Conservation (phyloP, 2,113 vertebrate species). For the Hydropotes inermis region DNA sequence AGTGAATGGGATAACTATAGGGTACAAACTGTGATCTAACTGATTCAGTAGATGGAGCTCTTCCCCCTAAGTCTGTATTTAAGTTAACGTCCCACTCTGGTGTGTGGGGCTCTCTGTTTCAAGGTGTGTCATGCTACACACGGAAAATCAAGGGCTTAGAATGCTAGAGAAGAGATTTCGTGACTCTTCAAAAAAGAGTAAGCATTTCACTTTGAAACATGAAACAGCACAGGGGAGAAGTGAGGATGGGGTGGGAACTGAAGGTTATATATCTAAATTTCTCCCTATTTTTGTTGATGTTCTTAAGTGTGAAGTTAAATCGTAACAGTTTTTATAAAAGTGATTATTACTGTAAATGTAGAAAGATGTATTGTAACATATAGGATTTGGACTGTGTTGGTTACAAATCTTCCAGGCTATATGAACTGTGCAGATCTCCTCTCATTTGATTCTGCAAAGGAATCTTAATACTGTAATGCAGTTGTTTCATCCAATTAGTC, state of each 20-base stretch:
- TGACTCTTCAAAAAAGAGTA: slow-evolving; percentile 40
- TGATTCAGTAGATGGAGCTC: slow-evolving; percentile 77
- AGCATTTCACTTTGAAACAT: not conserved
- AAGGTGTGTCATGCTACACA: slow-evolving; percentile 61
- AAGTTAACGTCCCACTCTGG: slow-evolving; percentile 58
- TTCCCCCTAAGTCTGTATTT: slow-evolving; percentile 71
- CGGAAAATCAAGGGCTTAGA: not conserved
- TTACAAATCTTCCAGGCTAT: slow-evolving; percentile 74
- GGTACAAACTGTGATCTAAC: slow-evolving; percentile 62
- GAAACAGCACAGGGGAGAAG: not conserved
- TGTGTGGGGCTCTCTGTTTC: slow-evolving; percentile 43
- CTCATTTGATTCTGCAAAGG: slow-evolving; percentile 55
- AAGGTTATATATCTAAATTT: slow-evolving; percentile 15
- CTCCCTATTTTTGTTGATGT: slow-evolving; percentile 10
- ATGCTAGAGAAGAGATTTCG: slow-evolving; percentile 25
- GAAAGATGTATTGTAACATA: not conserved
- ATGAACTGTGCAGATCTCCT: slow-evolving; percentile 69
- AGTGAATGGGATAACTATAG: slow-evolving; percentile 66
- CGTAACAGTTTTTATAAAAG: not conserved
- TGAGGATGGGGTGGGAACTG: not conserved
- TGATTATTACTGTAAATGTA: not conserved
- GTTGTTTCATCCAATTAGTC: slow-evolving; percentile 68
- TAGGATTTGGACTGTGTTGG: slow-evolving; percentile 38
- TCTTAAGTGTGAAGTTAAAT: slow-evolving; percentile 45
- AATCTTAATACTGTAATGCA: slow-evolving; percentile 66